Base-by-base conservation (phyloP, 1,140 invertebrate genomes). In the Phymastichus coffea region DNA sequence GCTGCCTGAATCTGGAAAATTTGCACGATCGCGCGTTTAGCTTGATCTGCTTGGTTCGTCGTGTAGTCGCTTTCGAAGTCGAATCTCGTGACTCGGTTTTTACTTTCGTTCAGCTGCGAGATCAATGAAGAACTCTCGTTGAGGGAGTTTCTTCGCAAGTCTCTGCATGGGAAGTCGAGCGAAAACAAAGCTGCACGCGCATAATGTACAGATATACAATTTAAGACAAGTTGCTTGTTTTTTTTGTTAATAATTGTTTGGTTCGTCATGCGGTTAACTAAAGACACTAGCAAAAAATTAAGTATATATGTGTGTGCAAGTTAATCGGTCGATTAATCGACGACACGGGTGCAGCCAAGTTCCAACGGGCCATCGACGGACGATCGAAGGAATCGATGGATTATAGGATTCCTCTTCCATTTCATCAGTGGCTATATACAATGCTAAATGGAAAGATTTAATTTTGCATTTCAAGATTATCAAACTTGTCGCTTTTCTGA, bases 1-100 rank as follows among this genome's bases (percentile, higher is more conserved):
- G 64, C 86, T 86, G 30, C 82, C 81, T 59, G 87, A 85, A 72
- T 87, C 86, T 85, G 74, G 28, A 33, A 7, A 33, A 33, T 33
- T 33, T 6, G 6, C 28, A 33, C 28, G 28, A 33, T 7, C n/a
- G n/a, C n/a, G n/a, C n/a, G n/a, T n/a, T n/a, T n/a, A n/a, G n/a
- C n/a, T n/a, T n/a, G n/a, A n/a, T n/a, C n/a, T n/a, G n/a, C n/a
- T n/a, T n/a, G n/a, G n/a, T n/a, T n/a, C n/a, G n/a, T n/a, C n/a
- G n/a, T n/a, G n/a, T n/a, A n/a, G n/a, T n/a, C n/a, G n/a, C n/a
- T n/a, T n/a, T n/a, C n/a, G n/a, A n/a, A n/a, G n/a, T n/a, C n/a
- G n/a, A n/a, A n/a, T n/a, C n/a, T n/a, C n/a, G n/a, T n/a, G n/a
- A n/a, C n/a, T n/a, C n/a, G n/a, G n/a, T n/a, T n/a, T n/a, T n/a